Evolutionary conservation across 2,888 invertebrate species (phyloP), one percentile per base, ranked within the genome.

Genomic region (Drosophila dives): DNA sequence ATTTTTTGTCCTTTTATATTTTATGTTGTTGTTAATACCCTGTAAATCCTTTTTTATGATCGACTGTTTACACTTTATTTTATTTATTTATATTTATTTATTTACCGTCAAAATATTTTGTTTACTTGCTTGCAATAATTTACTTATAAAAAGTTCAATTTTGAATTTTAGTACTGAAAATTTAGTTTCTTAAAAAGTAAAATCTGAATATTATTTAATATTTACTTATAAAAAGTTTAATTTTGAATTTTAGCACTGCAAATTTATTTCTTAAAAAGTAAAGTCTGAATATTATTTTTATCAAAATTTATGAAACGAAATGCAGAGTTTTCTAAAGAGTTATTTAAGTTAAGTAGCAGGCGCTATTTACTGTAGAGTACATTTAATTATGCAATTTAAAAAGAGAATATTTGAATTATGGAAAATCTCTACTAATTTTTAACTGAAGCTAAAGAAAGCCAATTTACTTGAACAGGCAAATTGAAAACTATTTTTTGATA

Each of bases 1-100:
- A 80, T 74, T 83, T 75, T 65, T 63, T 75, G 40, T 56, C 56
- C 32, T 42, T 51, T 53, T 64, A 55, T 55, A 23, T 66, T 66
- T 62, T 63, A 62, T 49, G 66, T 40, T 40, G 59, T 42, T 62
- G 56, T 36, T 56, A 10, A 56, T 79, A 74, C 77, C 70, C 77
- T 74, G 53, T 65, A 56, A 48, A 36, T 11, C n/a, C 15, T 17
- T 0, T 3, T 29, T n/a, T 12, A 23, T n/a, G 20, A 17, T 45
- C 48, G 32, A 8, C 20, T 38, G 32, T 23, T 53, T 53, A 17
- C 2, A 5, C 3, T 17, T 6, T 29, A 6, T 12, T 12, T 36
- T 36, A 12, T 36, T 10, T 36, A 12, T 12, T 10, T 34, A 34
- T 34, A 11, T 26, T 17, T 8, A 17, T 11, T 45, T 15, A 45